These are phyloP conservation scores for Ceyx cyanopectus DNA, from an alignment of 2,113 vertebrate genomes.

Conservation along the genomic window DNA sequence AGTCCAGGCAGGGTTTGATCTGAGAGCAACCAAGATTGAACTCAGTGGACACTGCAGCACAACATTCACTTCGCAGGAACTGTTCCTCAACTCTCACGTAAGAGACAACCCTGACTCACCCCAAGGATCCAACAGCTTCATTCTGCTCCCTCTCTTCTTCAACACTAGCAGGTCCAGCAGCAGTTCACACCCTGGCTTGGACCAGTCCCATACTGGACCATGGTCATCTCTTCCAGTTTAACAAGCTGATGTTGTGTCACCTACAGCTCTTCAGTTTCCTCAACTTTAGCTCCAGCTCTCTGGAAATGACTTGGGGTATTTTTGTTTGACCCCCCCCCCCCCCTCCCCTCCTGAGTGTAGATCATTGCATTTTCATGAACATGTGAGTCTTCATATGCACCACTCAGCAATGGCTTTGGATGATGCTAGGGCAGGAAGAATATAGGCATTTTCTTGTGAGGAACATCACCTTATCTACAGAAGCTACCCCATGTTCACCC, in stretches of 20 bases:
- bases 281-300: neutral
- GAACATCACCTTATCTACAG: neutral
- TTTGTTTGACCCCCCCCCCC: neutral
- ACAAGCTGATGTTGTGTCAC: neutral
- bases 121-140: neutral
- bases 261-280: neutral
- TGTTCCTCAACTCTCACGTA: neutral
- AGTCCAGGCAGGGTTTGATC: neutral
- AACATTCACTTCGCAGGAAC: neutral
- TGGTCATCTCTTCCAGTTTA: neutral
- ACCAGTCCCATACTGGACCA: neutral
- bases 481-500: neutral
- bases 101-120: neutral
- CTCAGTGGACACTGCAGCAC: neutral
- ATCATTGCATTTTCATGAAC: neutral
- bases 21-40: neutral
- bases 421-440: neutral
- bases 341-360: neutral
- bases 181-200: neutral
- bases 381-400: neutral
- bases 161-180: neutral
- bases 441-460: neutral
- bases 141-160: neutral
- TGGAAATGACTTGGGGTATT: neutral
- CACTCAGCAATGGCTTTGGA: neutral